Base-by-base conservation (phyloP, 2,113 vertebrate genomes). In the Ranitomeya imitator region DNA sequence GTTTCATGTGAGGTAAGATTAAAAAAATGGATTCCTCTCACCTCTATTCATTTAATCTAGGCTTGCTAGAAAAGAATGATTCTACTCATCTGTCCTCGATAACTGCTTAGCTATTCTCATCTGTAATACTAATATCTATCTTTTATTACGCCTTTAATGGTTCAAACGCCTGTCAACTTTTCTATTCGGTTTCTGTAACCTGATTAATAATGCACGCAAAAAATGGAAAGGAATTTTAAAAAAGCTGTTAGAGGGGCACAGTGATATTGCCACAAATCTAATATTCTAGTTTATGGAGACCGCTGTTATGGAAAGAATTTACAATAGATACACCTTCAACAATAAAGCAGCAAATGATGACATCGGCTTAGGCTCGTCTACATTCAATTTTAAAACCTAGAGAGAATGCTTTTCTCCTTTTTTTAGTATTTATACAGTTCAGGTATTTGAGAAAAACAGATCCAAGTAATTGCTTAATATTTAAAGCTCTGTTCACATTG, bases 1-100 rank as follows among this genome's bases (percentile, higher is more conserved):
- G 94, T 96, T 97, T 94, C 95, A 95, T 94, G 94, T 95, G 97
- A 99, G 97, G 97, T 98, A 98, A 99, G 97, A 95, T 90, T 91
- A 93, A 93, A 94, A 93, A 93, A 93, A 91, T 94, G 57, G 91
- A 91, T 92, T 90, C 92, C 87, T 92, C 91, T 90, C 92, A 91
- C 93, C 93, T 92, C 87, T 86, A 89, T 89, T 90, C 92, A 94
- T 92, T 90, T 91, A 91, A 92, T 93, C 92, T 93, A 88, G 91
- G 89, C 90, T 89, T 92, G 91, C 92, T 95, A 45, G 85, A 91
- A 90, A 88, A 92, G 1, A 88, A 89, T 90, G 57, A 83, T 92
- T 91, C 91, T 91, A 92, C 90, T 88, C 89, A 91, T 92, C 91
- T 90, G 93, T 94, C 91, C 91, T 92, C 90, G 89, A 88, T 85